Base-by-base conservation (phyloP, 2,797 vertebrate genomes). In the Loris lydekkerianus region DNA sequence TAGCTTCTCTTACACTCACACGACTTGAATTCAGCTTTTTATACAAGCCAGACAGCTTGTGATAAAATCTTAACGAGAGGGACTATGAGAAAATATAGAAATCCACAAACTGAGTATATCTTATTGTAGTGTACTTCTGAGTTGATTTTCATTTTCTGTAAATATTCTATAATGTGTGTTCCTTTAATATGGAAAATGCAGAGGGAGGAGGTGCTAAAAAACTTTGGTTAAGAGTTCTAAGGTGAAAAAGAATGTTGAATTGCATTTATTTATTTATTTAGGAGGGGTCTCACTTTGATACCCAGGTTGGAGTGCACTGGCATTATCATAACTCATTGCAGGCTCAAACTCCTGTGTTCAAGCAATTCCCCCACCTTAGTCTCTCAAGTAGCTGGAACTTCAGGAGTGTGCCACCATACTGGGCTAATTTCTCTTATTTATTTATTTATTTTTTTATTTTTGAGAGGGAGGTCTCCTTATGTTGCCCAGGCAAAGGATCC, bases 131-230 rank as follows among this genome's bases (percentile, higher is more conserved):
- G 37, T 77, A 27, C 29, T 93, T 89, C 60, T 46, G 60, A 89
- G 27, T 87, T 89, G 10, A 91, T 27, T 75, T 89, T 94, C 86
- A 78, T n/a, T 82, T 92, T 69, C 77, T 80, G 34, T 34, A 96
- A 92, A 86, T 86, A 89, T 89, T 85, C 49, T 63, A 63, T 46
- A 73, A 18, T 15, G 61, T 17, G 21, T 0, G 2, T 87, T 69
- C 60, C 40, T 88, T 91, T 75, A 91, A 82, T 61, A 76, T 7
- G 27, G 63, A 88, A 93, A 96, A 76, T 67, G 20, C 40, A 83
- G 37, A 86, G 20, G 1, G 1, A 40, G 69, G 58, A 92, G 2
- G 18, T 88, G 46, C 61, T 73, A 82, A 90, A 92, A 86, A 88
- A 93, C 10, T 81, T 84, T 5, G 0, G 10, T 69, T 69, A 83